A percentile compares a stretch with the other conserved stretches of the same genome.
Conservation (phyloP, 2,113 vertebrate genomes). For the Poeciliopsis prolifica region DNA sequence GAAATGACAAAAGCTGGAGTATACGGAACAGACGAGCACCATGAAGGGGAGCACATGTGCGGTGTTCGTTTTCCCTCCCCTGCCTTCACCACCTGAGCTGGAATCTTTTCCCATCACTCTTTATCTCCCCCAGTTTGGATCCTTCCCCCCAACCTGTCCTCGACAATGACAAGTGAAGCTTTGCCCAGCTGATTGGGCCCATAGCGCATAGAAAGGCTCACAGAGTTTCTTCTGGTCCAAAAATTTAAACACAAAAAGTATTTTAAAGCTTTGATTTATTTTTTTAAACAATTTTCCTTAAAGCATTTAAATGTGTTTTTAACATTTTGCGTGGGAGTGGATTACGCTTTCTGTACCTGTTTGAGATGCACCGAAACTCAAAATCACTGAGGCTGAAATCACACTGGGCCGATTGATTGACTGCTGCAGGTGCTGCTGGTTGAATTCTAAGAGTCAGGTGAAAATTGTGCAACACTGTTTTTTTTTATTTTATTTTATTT, state of each 20-base stretch:
- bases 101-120: slow-evolving; percentile 50
- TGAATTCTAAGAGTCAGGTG: slow-evolving; percentile 58
- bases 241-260: background rate
- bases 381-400: slow-evolving; percentile 75
- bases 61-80: slow-evolving; percentile 47
- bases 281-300: background rate
- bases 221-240: background rate
- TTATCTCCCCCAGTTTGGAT: slow-evolving; percentile 42
- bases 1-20: slow-evolving; percentile 74
- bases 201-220: slow-evolving; percentile 55
- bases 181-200: slow-evolving; percentile 59
- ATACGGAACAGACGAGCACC: slow-evolving; percentile 73
- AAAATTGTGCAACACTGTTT: slow-evolving; percentile 32
- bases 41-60: slow-evolving; percentile 70
- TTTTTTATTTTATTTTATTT: slow-evolving; percentile 24
- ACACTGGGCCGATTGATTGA: slow-evolving; percentile 65
- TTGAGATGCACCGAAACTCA: slow-evolving; percentile 57
- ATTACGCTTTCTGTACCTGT: background rate
- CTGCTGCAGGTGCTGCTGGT: slow-evolving; percentile 53
- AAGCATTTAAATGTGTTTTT: background rate
- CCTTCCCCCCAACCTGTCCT: slow-evolving; percentile 37
- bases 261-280: background rate
- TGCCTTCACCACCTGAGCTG: slow-evolving; percentile 67
- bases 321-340: background rate
- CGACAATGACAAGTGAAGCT: slow-evolving; percentile 69